phyloP scores from a whole-genome alignment of 2,797 vertebrate genomes.

The Falco peregrinus region DNA sequence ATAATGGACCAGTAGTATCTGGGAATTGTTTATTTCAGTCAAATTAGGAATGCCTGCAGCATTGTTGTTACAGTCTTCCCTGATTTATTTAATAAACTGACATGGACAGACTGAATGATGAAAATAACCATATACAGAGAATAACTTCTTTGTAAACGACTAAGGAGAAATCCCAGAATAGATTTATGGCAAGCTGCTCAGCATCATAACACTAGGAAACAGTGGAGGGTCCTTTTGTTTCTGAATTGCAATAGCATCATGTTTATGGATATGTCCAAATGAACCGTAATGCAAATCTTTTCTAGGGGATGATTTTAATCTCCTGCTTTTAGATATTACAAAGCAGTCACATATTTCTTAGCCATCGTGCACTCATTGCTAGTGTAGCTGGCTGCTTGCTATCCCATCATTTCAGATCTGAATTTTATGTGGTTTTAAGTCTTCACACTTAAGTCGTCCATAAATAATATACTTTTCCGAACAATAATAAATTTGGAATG shows the following conservation, averaged over 20 bases:
- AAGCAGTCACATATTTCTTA: background rate
- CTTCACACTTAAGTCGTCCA: background rate
- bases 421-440: background rate
- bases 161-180: conserved; percentile 10
- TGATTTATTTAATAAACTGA: conserved; percentile 44
- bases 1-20: background rate
- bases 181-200: conserved; percentile 25
- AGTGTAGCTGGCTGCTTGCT: background rate
- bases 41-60: conserved; percentile 14
- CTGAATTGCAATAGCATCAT: background rate
- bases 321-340: background rate
- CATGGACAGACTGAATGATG: background rate
- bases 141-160: background rate
- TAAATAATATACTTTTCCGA: background rate
- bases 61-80: background rate
- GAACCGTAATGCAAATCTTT: background rate
- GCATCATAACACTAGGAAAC: background rate
- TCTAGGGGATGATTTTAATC: background rate
- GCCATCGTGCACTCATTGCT: background rate
- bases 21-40: conserved; percentile 32
- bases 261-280: background rate
- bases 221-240: background rate
- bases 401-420: background rate
- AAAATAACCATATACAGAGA: background rate
- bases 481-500: background rate